These are phyloP conservation scores for Nesogale talazaci DNA, from an alignment of 2,113 vertebrate species.

Conservation along the genomic window DNA sequence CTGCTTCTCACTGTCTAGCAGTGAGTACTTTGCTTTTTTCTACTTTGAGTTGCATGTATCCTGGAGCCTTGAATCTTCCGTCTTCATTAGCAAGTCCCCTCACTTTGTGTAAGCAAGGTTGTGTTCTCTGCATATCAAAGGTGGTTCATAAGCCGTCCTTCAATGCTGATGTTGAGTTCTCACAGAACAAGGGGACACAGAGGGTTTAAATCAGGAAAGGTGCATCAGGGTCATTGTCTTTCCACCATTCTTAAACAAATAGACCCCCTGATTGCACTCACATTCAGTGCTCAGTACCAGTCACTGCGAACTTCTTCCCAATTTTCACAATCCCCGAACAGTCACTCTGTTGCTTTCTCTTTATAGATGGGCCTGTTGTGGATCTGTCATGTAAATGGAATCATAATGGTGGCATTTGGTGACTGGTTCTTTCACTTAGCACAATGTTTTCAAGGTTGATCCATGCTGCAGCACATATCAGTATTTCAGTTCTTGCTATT, in stretches of 20 bases:
- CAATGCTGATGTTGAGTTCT: too few relatives aligned
- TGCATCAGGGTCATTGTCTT: too few relatives aligned
- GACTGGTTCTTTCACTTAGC: neutral
- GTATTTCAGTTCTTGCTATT: neutral
- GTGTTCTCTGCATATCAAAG: too few relatives aligned
- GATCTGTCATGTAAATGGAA: neutral
- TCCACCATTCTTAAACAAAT: neutral
- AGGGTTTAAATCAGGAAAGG: too few relatives aligned
- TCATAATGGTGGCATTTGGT: neutral
- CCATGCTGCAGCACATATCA: neutral
- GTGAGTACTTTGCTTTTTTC: too few relatives aligned
- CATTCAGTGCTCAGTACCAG: neutral
- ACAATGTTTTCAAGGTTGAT: conserved; percentile 1
- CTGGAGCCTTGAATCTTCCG: too few relatives aligned
- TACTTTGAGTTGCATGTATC: too few relatives aligned
- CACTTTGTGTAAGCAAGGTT: too few relatives aligned
- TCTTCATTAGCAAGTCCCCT: too few relatives aligned
- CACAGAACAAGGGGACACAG: too few relatives aligned
- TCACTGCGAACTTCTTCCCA: neutral
- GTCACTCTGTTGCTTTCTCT: neutral
- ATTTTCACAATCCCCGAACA: neutral
- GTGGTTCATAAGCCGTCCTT: too few relatives aligned
- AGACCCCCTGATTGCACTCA: neutral
- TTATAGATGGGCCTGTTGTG: neutral
- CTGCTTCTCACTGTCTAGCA: too few relatives aligned